Conservation (phyloP, 2,888 invertebrate genomes). For the Patella depressa region DNA sequence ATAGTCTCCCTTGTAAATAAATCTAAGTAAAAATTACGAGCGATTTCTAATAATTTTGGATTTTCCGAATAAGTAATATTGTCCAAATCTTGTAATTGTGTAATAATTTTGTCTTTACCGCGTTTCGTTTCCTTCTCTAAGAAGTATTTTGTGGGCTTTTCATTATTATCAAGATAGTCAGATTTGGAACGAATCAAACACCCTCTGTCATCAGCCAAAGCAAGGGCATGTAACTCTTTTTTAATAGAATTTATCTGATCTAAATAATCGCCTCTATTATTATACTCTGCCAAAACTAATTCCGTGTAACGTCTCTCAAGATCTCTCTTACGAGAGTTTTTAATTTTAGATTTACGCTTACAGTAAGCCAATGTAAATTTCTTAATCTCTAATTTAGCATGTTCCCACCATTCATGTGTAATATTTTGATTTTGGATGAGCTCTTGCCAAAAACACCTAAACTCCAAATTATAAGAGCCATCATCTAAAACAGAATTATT, state of each 20-base stretch:
- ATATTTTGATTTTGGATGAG: background rate
- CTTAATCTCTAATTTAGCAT: background rate
- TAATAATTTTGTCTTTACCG: slow-evolving; percentile 19
- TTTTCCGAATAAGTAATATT: background rate
- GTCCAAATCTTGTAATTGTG: slow-evolving; percentile 4
- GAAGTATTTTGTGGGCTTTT: slow-evolving; percentile 16
- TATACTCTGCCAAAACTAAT: slow-evolving; percentile 9
- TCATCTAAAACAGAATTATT: background rate
- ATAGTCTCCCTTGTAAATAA: slow-evolving; percentile 19
- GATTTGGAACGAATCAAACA: slow-evolving; percentile 1
- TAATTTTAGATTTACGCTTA: background rate
- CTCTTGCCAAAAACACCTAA: background rate
- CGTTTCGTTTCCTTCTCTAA: slow-evolving; percentile 16
- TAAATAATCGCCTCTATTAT: slow-evolving; percentile 15
- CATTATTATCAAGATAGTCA: slow-evolving; percentile 5
- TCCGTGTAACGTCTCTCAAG: background rate
- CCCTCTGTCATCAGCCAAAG: background rate
- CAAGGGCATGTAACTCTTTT: background rate
- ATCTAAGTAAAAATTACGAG: slow-evolving; percentile 17
- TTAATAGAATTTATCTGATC: background rate
- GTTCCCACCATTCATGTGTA: background rate
- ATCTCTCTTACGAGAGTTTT: background rate
- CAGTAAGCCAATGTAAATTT: slow-evolving; percentile 5
- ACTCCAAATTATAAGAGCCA: background rate
- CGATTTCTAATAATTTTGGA: slow-evolving; percentile 14